These are phyloP conservation scores for Ibidorhyncha struthersii DNA, from an alignment of 2,113 vertebrate species.

Conservation along the genomic window DNA sequence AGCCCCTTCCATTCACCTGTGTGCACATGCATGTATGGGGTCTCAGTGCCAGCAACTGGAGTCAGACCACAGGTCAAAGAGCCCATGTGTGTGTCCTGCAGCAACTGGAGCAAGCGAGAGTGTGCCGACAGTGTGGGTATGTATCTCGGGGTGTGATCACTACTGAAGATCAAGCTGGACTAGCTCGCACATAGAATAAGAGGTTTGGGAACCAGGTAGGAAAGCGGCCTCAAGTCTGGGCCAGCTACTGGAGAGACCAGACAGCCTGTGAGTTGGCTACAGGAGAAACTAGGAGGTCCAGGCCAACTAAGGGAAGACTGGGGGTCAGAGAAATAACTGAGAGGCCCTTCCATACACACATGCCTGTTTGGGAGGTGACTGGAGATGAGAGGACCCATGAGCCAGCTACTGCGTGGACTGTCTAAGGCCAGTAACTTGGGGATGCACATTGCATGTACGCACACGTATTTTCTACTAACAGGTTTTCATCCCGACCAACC, in stretches of 20 bases:
- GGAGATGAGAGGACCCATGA: not conserved
- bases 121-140: no score
- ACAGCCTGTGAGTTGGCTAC: not conserved
- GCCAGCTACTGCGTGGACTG: not conserved
- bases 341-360: not conserved
- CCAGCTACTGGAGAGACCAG: not conserved
- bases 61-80: not conserved
- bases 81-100: not conserved
- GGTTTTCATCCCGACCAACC: not conserved
- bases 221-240: not conserved
- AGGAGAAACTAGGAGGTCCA: not conserved
- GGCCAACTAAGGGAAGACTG: rapidly evolving
- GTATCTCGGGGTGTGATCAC: not conserved
- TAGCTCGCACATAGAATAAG: not conserved
- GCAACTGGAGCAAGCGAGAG: not conserved
- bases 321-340: not conserved
- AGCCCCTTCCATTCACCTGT: not conserved
- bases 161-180: not conserved
- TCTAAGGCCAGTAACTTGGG: not conserved
- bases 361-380: not conserved
- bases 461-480: not conserved
- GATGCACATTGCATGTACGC: not conserved
- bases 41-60: not conserved
- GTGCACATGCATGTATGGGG: no score
- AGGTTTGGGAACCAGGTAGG: not conserved